phyloP scores from a whole-genome alignment of 2,888 invertebrate genomes.

The Synergus itoensis region DNA sequence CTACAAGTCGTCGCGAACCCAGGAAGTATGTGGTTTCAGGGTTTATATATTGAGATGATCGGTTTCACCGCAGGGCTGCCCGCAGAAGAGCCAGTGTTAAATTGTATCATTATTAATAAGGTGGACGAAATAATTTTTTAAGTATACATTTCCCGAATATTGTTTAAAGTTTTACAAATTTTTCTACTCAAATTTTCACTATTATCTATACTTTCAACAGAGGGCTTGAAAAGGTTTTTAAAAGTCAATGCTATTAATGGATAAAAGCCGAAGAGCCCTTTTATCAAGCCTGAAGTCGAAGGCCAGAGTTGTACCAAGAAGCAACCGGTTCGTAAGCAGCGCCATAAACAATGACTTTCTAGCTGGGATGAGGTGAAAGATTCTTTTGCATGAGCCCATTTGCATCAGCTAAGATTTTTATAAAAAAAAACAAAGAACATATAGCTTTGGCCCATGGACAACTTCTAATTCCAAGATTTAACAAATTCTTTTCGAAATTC shows the following conservation, averaged over 20 bases:
- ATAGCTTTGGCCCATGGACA: background rate
- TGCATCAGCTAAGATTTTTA: constrained; percentile 22
- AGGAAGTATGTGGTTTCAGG: constrained; percentile 38
- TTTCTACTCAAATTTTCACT: background rate
- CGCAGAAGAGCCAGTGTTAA: constrained; percentile 15
- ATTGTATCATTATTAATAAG: constrained; percentile 1
- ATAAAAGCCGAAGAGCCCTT: background rate
- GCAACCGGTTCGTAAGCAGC: constrained; percentile 35
- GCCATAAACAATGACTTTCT: constrained; percentile 36
- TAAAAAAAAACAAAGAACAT: background rate
- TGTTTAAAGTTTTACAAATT: background rate
- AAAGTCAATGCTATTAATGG: background rate
- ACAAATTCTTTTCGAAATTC: background rate
- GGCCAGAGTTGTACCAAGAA: constrained; percentile 24
- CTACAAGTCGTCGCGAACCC: constrained; percentile 15
- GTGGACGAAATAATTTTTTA: background rate
- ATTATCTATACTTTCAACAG: too few species aligned
- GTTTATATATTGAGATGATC: constrained; percentile 29
- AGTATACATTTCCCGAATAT: background rate
- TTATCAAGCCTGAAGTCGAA: constrained; percentile 16
- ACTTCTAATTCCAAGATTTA: background rate
- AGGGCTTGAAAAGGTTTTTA: background rate
- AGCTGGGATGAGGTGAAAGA: constrained; percentile 27
- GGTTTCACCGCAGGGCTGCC: constrained; percentile 25
- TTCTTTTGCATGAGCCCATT: background rate